Conservation (phyloP, 2,797 vertebrate genomes). For the Silurus lanzhouensis region DNA sequence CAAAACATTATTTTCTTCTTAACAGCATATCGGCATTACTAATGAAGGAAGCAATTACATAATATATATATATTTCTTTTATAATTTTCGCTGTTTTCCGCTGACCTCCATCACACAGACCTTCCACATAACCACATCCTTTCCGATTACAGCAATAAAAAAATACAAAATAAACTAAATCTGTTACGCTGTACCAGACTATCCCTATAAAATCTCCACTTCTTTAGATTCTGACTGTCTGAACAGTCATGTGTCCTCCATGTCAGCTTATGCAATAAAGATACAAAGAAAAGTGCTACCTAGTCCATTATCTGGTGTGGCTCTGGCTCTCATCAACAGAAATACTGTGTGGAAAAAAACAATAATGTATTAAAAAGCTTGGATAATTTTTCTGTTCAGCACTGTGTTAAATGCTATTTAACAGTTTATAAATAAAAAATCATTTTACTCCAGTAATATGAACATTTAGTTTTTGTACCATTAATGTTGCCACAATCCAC, state of each 20-base stretch:
- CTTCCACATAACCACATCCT: not conserved
- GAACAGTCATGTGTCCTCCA: not conserved
- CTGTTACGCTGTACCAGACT: not conserved
- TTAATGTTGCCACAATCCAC: too few species aligned
- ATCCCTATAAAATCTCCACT: not conserved
- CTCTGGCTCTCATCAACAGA: not conserved
- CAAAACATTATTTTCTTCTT: not conserved
- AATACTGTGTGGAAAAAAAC: not conserved
- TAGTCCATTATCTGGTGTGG: not conserved
- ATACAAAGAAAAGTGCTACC: not conserved
- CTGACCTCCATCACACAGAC: not conserved
- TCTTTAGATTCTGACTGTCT: too few species aligned
- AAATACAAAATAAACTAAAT: too few species aligned
- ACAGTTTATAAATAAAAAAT: too few species aligned
- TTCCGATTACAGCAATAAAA: not conserved
- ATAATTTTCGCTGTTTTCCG: not conserved
- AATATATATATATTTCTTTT: not conserved
- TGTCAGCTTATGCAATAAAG: not conserved
- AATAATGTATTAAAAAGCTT: too few species aligned
- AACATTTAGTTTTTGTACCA: too few species aligned
- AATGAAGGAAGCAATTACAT: too few species aligned
- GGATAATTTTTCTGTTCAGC: not conserved
- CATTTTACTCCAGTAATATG: too few species aligned
- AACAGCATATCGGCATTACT: not conserved
- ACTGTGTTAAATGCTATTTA: not conserved